Base-by-base conservation (phyloP, 2,888 invertebrate genomes). In the Thymelicus lineola region DNA sequence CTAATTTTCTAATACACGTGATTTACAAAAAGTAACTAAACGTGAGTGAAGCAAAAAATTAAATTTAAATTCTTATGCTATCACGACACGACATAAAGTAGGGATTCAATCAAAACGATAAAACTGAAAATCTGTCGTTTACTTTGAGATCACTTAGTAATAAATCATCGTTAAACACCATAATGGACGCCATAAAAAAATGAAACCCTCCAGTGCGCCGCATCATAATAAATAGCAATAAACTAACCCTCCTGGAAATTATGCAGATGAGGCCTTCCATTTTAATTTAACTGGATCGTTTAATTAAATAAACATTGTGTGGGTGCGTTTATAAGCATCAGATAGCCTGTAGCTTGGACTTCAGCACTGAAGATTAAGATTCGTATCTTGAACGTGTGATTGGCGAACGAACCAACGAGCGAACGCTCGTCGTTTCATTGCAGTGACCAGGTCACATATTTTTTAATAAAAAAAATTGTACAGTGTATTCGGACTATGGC, bases 261-360 rank as follows among this genome's bases (percentile, higher is more conserved):
- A 70, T 73, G 70, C 70, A 73, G 48, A 73, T 73, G 58, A 53
- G 17, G 67, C 60, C 60, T 57, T 48, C 62, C 66, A 70, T 68
- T 71, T 68, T 45, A 65, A 60, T 4, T 48, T n/a, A 53, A 20
- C 17, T 46, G 46, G 46, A 46, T 45, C 10, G n/a, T 20, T 58
- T 20, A 45, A 60, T 61, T 61, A 46, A 61, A 46, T 46, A 35
- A 20, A 61, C 61, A 61, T 7, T 20, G 28, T 45, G 45, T 14
- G 7, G 17, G 50, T 9, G 20, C 12, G 12, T 12, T 10, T 20
- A 10, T 10, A 50, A 53, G 1, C 0, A 53, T 4, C 3, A 1
- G 10, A 12, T 12, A 42, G 2, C 42, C 12, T 42, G 42, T 42
- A 12, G 42, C 12, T 42, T 10, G 12, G 12, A 12, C 12, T 12